These are phyloP conservation scores for Aphis craccivora DNA, from an alignment of 1,140 invertebrate genomes.

Conservation along the genomic window DNA sequence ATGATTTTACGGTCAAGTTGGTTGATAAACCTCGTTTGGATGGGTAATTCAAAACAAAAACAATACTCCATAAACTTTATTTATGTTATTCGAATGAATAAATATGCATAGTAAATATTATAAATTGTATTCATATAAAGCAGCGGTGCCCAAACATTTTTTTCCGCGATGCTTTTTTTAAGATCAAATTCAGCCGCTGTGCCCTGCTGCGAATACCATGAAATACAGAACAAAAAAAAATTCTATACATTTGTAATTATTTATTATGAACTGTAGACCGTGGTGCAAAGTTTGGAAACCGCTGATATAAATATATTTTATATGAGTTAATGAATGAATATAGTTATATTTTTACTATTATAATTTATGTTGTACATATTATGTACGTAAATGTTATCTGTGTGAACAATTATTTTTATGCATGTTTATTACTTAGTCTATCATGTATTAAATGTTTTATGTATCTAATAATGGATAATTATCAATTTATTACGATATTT, in stretches of 20 bases:
- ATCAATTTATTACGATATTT: too few species aligned
- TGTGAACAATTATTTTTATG: not conserved
- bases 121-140: too few species aligned
- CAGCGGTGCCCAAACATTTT: too few species aligned
- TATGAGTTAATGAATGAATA: too few species aligned
- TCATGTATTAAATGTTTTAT: not conserved
- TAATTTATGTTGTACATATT: not conserved
- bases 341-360: not conserved
- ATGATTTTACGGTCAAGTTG: constrained; percentile 29
- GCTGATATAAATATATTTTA: too few species aligned
- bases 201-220: too few species aligned
- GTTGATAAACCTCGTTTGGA: constrained; percentile 44
- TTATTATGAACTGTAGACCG: too few species aligned
- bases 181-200: too few species aligned
- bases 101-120: not conserved
- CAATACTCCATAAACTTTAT: not conserved
- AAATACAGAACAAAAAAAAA: too few species aligned
- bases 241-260: too few species aligned
- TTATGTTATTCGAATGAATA: not conserved
- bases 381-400: not conserved
- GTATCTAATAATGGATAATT: not conserved
- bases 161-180: too few species aligned
- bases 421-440: not conserved
- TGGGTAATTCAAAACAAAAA: not conserved
- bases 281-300: too few species aligned